A percentile compares a stretch with the other conserved stretches of the same genome.
phyloP scores from a whole-genome alignment of 2,797 vertebrate species.

The Rhinichthys osculus region DNA sequence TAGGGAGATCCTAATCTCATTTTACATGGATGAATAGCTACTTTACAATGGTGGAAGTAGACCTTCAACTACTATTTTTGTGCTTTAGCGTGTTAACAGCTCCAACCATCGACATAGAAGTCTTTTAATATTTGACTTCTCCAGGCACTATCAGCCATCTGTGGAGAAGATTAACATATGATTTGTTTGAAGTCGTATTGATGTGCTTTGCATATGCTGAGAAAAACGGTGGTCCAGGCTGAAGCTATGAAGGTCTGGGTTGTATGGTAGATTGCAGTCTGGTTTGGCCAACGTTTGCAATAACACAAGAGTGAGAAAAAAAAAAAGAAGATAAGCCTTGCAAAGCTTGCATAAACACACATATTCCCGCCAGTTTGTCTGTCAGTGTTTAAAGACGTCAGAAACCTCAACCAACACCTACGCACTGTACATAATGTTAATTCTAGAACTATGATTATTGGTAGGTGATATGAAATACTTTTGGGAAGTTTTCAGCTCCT shows the following conservation, averaged over 20 bases:
- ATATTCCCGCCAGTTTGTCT: slow-evolving; percentile 2
- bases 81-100: slow-evolving; percentile 11
- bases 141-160: slow-evolving; percentile 17
- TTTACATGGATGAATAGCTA: slow-evolving; percentile 1
- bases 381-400: slow-evolving; percentile 41
- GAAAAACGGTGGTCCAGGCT: slow-evolving; percentile 10
- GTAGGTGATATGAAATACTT: not conserved
- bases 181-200: slow-evolving; percentile 64
- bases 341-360: slow-evolving; percentile 51
- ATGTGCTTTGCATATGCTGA: slow-evolving; percentile 69
- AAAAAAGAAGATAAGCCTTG: slow-evolving; percentile 51
- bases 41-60: not conserved
- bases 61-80: not conserved
- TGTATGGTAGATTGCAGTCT: slow-evolving; percentile 46
- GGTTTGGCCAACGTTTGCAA: slow-evolving; percentile 52
- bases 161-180: slow-evolving; percentile 53
- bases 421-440: not conserved
- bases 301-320: slow-evolving; percentile 38
- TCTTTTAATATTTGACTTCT: slow-evolving; percentile 37
- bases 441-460: not conserved
- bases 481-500: not conserved
- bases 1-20: not conserved
- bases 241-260: slow-evolving; percentile 9
- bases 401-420: slow-evolving; percentile 35
- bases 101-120: not conserved